These are phyloP conservation scores for Tachina lurida DNA, from an alignment of 2,888 invertebrate genomes.

Conservation along the genomic window DNA sequence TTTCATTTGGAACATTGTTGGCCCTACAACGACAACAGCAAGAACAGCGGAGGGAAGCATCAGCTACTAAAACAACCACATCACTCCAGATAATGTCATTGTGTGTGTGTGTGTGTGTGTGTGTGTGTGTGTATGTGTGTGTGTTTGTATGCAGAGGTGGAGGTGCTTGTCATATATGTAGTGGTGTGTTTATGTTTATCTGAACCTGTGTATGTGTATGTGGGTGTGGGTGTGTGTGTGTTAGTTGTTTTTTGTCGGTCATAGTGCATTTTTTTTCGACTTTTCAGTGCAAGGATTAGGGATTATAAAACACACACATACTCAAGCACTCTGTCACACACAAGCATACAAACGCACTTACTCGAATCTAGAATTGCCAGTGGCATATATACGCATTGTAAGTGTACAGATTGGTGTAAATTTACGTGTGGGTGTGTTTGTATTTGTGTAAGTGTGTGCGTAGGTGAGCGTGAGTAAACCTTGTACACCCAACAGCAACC, in stretches of 20 bases:
- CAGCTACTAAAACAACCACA: conserved; percentile 47
- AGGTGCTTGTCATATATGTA: too few relatives aligned
- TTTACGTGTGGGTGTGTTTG: not conserved
- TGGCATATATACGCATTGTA: conserved; percentile 47
- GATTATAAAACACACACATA: conserved; percentile 47
- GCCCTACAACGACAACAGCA: conserved; percentile 16
- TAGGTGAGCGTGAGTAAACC: not conserved
- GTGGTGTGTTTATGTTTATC: not conserved
- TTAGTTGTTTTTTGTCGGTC: conserved; percentile 43
- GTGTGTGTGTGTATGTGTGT: conserved; percentile 6
- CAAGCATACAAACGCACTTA: conserved; percentile 20
- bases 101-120: not conserved
- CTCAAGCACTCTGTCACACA: not conserved
- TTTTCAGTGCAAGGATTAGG: conserved; percentile 65
- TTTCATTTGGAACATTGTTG: conserved; percentile 28
- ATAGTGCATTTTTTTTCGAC: conserved; percentile 61
- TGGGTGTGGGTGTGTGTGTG: conserved; percentile 1
- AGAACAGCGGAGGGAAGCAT: not conserved
- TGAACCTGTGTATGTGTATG: not conserved
- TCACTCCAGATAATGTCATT: conserved; percentile 33
- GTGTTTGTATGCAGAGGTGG: not conserved
- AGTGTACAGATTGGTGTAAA: conserved; percentile 25
- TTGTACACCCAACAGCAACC: not conserved
- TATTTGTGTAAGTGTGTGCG: not conserved
- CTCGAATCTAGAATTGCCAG: conserved; percentile 20